phyloP scores from a whole-genome alignment of 2,113 vertebrate genomes.

The Suncus etruscus region DNA sequence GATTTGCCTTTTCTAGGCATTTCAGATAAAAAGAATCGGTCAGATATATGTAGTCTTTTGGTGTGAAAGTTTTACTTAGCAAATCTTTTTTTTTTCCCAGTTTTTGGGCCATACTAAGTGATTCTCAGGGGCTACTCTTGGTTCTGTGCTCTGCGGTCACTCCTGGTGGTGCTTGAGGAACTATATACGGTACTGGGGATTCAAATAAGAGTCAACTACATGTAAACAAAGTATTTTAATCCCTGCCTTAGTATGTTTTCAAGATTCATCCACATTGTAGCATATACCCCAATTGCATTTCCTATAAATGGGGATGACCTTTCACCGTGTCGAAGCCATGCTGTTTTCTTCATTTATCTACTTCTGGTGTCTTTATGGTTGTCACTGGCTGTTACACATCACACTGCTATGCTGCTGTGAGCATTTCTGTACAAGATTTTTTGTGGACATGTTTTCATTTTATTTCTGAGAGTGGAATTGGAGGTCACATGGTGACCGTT shows the following conservation, averaged over 20 bases:
- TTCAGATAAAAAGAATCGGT: too few species aligned
- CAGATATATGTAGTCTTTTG: neutral
- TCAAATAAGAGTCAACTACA: too few species aligned
- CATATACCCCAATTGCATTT: neutral
- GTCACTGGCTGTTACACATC: constrained; percentile 23
- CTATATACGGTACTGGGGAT: too few species aligned
- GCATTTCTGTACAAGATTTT: neutral
- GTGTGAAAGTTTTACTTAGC: neutral
- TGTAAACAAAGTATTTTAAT: too few species aligned
- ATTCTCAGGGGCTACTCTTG: too few species aligned
- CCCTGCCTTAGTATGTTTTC: constrained; percentile 18
- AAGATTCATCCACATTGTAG: neutral
- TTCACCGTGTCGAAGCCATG: neutral
- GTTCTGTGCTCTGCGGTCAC: too few species aligned
- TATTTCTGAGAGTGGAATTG: neutral
- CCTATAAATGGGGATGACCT: neutral
- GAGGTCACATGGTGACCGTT: constrained; percentile 24
- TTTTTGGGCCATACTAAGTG: too few species aligned
- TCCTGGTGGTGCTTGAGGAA: too few species aligned
- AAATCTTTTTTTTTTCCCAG: too few species aligned
- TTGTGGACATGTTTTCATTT: constrained; percentile 29
- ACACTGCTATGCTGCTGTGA: neutral
- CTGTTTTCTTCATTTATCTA: neutral
- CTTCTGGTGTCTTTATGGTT: constrained; percentile 3
- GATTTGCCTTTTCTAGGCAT: too few species aligned